phyloP scores from a whole-genome alignment of 2,888 invertebrate genomes.

The Koerneria pararmatus region DNA sequence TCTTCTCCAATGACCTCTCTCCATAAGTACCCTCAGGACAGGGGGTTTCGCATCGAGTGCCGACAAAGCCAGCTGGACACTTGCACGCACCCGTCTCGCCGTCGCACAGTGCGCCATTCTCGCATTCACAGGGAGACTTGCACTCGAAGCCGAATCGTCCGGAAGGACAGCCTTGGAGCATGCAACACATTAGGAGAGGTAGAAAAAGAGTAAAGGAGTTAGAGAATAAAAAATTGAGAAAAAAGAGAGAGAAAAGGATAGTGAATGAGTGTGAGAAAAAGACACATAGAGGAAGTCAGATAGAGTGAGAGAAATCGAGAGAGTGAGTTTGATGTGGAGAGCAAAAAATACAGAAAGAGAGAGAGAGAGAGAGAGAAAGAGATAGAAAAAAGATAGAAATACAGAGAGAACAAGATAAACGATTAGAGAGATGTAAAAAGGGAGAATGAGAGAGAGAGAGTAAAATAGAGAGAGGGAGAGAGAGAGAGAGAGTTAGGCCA shows the following conservation, averaged over 20 bases:
- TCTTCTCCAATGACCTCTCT: slow-evolving; percentile 34
- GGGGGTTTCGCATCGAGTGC: slow-evolving; percentile 60
- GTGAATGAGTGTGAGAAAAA: too few relatives aligned
- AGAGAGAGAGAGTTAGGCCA: background rate
- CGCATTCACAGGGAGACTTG: slow-evolving; percentile 34
- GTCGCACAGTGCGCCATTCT: slow-evolving; percentile 33
- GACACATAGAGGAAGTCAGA: background rate
- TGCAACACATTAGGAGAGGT: background rate
- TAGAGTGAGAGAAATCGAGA: background rate
- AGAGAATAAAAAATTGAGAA: background rate
- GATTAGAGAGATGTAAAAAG: background rate
- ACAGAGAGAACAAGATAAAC: background rate
- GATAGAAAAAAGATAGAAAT: too few relatives aligned
- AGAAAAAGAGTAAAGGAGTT: background rate
- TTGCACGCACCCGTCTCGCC: slow-evolving; percentile 68
- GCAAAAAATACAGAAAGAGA: background rate
- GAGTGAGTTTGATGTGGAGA: background rate
- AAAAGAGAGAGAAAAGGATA: too few relatives aligned
- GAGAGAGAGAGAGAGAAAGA: background rate
- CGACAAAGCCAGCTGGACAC: slow-evolving; percentile 67
- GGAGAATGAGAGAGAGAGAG: background rate
- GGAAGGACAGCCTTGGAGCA: slow-evolving; percentile 34
- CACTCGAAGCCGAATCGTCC: slow-evolving; percentile 44
- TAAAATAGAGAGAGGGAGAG: background rate
- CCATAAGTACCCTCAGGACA: slow-evolving; percentile 52